phyloP scores from a whole-genome alignment of 1,140 invertebrate species.

The Hetaerina americana region DNA sequence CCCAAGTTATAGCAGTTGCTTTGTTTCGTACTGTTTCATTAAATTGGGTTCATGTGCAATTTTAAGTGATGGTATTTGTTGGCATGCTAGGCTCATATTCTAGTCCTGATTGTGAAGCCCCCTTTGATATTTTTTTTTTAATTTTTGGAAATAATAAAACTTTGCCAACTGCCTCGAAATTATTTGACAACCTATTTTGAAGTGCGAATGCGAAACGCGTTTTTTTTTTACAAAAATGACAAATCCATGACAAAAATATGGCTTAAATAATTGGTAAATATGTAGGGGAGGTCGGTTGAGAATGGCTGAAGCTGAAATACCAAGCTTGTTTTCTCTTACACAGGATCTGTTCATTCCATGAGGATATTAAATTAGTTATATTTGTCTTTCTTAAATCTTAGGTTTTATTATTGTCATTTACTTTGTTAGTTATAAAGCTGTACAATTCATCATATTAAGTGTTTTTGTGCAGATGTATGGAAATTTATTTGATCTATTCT shows the following conservation, averaged over 20 bases:
- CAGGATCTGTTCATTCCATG: not conserved
- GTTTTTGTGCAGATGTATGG: not conserved
- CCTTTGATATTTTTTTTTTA: no score
- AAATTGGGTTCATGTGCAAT: no score
- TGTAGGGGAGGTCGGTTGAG: not conserved
- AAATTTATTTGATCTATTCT: not conserved
- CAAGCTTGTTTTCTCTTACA: not conserved
- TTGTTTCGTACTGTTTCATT: no score
- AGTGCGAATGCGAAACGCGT: not conserved
- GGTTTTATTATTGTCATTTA: not conserved
- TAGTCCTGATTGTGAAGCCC: no score
- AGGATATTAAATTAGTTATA: not conserved
- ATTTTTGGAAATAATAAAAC: not conserved
- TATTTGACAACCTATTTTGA: not conserved
- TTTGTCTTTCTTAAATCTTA: not conserved
- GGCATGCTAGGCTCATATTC: no score
- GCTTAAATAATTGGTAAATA: not conserved
- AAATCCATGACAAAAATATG: not conserved
- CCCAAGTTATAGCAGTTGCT: no score
- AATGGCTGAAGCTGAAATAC: not conserved
- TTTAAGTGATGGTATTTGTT: no score
- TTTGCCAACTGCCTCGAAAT: not conserved
- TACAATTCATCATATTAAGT: not conserved
- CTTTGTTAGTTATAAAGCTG: not conserved
- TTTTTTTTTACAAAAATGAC: not conserved